Evolutionary conservation across 2,797 vertebrate species (phyloP).

Genomic region (Leucoraja ocellata): DNA sequence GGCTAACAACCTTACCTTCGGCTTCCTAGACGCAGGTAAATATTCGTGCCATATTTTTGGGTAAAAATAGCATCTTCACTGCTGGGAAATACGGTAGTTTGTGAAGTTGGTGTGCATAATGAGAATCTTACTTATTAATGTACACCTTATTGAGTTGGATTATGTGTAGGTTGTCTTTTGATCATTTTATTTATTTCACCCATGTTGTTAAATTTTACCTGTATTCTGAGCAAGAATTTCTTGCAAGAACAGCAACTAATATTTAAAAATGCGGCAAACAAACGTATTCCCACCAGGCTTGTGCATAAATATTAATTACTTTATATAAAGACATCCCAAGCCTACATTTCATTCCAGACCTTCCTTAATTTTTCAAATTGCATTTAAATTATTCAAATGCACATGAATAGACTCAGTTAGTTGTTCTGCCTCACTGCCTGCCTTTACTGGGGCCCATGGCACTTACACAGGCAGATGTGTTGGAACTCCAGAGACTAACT

Average conservation of each 20-base stretch:
- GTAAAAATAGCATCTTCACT: too few species aligned
- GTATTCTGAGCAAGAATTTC: background rate
- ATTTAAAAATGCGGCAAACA: background rate
- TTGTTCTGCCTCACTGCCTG: constrained; percentile 47
- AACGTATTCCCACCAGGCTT: constrained; percentile 13
- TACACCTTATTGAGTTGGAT: background rate
- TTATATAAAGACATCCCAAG: constrained; percentile 5
- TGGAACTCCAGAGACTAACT: constrained; percentile 39
- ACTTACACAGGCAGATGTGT: constrained; percentile 41
- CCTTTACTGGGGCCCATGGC: constrained; percentile 45
- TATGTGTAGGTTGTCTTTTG: background rate
- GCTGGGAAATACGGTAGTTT: too few species aligned
- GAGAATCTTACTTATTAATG: background rate
- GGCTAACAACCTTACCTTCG: too few species aligned
- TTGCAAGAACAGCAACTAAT: background rate
- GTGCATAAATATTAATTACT: constrained; percentile 29
- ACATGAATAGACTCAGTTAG: constrained; percentile 51
- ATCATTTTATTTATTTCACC: background rate
- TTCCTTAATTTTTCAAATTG: constrained; percentile 39
- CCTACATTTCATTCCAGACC: constrained; percentile 39
- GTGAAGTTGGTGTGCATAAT: background rate
- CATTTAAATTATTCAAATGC: constrained; percentile 57
- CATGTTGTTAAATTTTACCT: background rate
- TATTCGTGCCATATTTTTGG: too few species aligned
- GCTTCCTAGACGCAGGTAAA: too few species aligned